phyloP scores from a whole-genome alignment of 2,888 invertebrate species.

The Bellardia pandia region DNA sequence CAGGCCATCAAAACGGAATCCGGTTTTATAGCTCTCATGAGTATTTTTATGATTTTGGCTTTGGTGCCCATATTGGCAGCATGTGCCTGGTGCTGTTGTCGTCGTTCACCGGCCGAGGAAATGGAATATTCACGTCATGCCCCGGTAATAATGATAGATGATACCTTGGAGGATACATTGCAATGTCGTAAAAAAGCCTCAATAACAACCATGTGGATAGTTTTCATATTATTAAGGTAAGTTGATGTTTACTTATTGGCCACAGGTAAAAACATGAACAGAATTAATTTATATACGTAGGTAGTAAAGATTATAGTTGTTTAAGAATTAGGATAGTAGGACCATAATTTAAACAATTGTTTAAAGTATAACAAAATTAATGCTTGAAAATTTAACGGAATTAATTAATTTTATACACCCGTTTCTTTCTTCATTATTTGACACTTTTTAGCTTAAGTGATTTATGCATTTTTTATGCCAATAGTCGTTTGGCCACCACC shows the following conservation, averaged over 20 bases:
- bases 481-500: constrained; percentile 86
- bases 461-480: constrained; percentile 87
- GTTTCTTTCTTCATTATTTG: neutral
- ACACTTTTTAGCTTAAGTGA: constrained; percentile 85
- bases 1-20: constrained; percentile 90
- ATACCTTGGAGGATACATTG: constrained; percentile 80
- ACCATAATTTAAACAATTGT: too few species aligned
- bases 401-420: neutral
- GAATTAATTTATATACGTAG: too few species aligned
- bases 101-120: constrained; percentile 84
- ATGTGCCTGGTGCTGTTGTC: constrained; percentile 85
- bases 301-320: too few species aligned
- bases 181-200: constrained; percentile 82
- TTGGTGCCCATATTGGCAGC: constrained; percentile 88
- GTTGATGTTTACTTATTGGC: constrained; percentile 53
- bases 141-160: constrained; percentile 81
- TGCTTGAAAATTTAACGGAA: neutral
- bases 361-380: too few species aligned
- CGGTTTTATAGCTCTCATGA: constrained; percentile 87
- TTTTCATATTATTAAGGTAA: constrained; percentile 82
- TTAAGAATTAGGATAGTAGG: too few species aligned
- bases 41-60: constrained; percentile 87
- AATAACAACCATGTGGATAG: constrained; percentile 81
- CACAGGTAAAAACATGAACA: too few species aligned
- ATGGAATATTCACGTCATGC: constrained; percentile 80